Evolutionary conservation across 2,888 invertebrate species (phyloP).

Genomic region (Andrena flavipes): DNA sequence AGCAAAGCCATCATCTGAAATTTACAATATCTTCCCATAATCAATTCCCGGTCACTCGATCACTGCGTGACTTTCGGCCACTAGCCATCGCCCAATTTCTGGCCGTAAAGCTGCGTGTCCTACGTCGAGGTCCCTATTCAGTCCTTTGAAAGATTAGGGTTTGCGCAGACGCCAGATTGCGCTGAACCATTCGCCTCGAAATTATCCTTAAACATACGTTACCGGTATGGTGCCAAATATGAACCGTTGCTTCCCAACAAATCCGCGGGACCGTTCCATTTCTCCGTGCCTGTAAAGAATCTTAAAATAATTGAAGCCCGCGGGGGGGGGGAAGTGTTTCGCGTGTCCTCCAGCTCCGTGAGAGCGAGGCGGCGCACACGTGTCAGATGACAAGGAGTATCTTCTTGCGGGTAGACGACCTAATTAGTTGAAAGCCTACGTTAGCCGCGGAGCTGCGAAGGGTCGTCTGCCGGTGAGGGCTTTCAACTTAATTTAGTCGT

Average conservation of each 20-base stretch:
- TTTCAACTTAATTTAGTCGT: constrained; percentile 77
- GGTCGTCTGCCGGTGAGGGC: constrained; percentile 64
- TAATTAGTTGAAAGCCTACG: constrained; percentile 77
- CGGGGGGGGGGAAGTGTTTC: background rate
- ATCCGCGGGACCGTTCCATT: background rate
- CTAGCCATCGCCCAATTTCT: no score
- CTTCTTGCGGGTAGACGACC: constrained; percentile 73
- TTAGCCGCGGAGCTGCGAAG: constrained; percentile 55
- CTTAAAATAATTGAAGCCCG: constrained; percentile 15
- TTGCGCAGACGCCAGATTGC: no score
- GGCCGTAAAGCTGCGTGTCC: no score
- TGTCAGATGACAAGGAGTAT: constrained; percentile 51
- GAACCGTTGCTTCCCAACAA: background rate
- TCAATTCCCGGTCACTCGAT: no score
- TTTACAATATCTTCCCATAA: no score
- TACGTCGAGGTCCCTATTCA: no score
- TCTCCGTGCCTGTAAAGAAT: background rate
- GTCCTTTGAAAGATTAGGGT: no score
- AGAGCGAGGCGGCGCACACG: constrained; percentile 33
- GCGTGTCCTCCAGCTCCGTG: constrained; percentile 16
- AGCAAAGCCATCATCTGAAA: no score
- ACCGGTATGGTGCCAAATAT: no score
- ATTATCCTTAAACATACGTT: no score
- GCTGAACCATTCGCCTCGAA: no score
- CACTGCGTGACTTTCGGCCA: no score